A percentile compares a stretch with the other conserved stretches of the same genome.
Evolutionary conservation across 2,888 invertebrate species (phyloP).

Genomic region (Drosophila testacea): DNA sequence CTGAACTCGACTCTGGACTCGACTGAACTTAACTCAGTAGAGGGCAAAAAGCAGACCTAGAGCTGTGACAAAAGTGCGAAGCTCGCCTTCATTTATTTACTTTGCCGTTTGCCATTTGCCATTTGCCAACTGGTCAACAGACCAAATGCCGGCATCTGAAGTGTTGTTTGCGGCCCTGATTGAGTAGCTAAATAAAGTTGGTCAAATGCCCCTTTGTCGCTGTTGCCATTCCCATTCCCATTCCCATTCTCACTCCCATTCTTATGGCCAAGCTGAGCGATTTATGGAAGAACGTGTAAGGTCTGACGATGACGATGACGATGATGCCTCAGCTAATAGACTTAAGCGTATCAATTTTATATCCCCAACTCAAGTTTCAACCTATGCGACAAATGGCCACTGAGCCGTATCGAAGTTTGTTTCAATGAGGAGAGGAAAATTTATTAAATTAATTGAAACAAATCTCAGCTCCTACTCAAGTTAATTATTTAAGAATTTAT

Average conservation of each 20-base stretch:
- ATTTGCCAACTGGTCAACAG: slow-evolving; percentile 55
- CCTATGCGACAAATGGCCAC: slow-evolving; percentile 30
- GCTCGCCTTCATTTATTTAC: slow-evolving; percentile 71
- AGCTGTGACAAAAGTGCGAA: slow-evolving; percentile 68
- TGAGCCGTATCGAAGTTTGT: slow-evolving; percentile 15
- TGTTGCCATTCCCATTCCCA: slow-evolving; percentile 3
- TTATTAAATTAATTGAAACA: slow-evolving; percentile 31
- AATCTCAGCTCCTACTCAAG: slow-evolving; percentile 6
- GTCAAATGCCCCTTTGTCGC: slow-evolving; percentile 41
- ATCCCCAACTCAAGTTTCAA: slow-evolving; percentile 20
- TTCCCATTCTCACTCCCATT: too few relatives aligned
- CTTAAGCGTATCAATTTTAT: slow-evolving; percentile 62
- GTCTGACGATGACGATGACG: slow-evolving; percentile 25
- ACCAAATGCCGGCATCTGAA: slow-evolving; percentile 55
- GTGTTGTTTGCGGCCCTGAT: slow-evolving; percentile 77
- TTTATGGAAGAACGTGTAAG: slow-evolving; percentile 53
- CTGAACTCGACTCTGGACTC: slow-evolving; percentile 3
- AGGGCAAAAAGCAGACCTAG: slow-evolving; percentile 4
- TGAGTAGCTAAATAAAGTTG: slow-evolving; percentile 77
- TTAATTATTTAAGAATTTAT: slow-evolving; percentile 53
- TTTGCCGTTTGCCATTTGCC: slow-evolving; percentile 55
- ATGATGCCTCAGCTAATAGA: slow-evolving; percentile 38
- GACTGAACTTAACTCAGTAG: background rate
- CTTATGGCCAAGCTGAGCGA: slow-evolving; percentile 32
- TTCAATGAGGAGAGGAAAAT: slow-evolving; percentile 12